Conservation (phyloP, 2,113 vertebrate genomes). For the Smithornis capensis region DNA sequence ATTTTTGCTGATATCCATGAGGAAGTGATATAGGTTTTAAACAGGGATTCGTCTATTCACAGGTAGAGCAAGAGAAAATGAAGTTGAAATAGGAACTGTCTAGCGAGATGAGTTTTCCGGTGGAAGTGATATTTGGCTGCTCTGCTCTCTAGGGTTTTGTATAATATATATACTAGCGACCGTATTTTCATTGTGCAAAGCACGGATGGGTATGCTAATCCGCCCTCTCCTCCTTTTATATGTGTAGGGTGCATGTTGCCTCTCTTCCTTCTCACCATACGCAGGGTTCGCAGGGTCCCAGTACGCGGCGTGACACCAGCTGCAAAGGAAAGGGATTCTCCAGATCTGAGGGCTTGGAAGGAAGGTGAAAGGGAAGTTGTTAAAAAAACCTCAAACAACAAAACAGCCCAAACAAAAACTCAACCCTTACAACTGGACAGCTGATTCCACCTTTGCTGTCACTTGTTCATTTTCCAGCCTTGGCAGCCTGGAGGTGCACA, state of each 20-base stretch:
- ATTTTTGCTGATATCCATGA: neutral
- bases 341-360: neutral
- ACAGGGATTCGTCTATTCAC: neutral
- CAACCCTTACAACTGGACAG: neutral
- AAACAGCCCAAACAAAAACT: neutral
- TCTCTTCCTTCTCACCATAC: neutral
- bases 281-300: neutral
- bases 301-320: neutral
- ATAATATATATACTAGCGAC: neutral
- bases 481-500: neutral
- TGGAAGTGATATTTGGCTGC: constrained; percentile 50
- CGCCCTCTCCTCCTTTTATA: neutral
- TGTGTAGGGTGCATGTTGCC: neutral
- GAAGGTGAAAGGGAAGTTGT: neutral
- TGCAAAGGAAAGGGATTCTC: neutral
- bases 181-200: neutral
- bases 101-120: constrained; percentile 28
- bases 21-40: neutral
- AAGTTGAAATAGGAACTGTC: neutral
- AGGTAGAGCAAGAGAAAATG: neutral
- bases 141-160: constrained; percentile 21
- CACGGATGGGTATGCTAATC: neutral
- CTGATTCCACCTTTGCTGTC: neutral
- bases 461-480: neutral
- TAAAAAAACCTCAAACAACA: neutral